Evolutionary conservation across 23 tunicate species (phyloP).

Genomic region (Styela clava): DNA sequence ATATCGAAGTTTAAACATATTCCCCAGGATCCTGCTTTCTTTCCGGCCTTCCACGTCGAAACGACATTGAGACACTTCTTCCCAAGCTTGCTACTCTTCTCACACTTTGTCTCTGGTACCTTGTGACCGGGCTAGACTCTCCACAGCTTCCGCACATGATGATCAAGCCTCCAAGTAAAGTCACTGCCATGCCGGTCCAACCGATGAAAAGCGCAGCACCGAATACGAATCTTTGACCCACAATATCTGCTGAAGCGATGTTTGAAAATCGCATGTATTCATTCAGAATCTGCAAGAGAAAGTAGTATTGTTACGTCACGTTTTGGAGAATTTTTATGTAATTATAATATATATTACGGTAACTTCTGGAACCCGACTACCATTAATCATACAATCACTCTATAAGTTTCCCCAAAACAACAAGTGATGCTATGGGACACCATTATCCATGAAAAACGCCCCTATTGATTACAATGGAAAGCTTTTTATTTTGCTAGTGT

Average conservation of each 20-base stretch:
- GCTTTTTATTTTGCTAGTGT: too few relatives aligned
- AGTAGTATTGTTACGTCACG: not conserved
- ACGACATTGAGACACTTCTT: constrained; percentile 35
- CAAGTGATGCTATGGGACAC: too few relatives aligned
- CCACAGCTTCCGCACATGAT: constrained; percentile 86
- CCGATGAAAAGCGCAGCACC: constrained; percentile 91
- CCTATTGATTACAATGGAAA: too few relatives aligned
- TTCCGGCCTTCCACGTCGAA: constrained; percentile 27
- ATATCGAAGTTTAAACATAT: constrained; percentile 8
- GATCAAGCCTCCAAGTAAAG: constrained; percentile 73
- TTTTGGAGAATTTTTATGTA: not conserved
- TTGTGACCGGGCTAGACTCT: constrained; percentile 18
- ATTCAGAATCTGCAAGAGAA: constrained; percentile 13
- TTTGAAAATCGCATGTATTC: constrained; percentile 22
- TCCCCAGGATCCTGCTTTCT: constrained; percentile 13
- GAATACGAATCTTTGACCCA: constrained; percentile 54
- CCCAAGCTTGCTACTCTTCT: constrained; percentile 30
- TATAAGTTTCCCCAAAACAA: too few relatives aligned
- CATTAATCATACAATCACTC: too few relatives aligned
- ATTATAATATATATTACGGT: not conserved
- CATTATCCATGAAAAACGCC: too few relatives aligned
- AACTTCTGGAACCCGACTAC: too few relatives aligned
- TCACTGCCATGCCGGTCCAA: constrained; percentile 90
- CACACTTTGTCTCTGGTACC: constrained; percentile 8
- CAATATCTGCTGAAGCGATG: constrained; percentile 2